Evolutionary conservation across 2,888 invertebrate species (phyloP).

Genomic region (Nebria salina): DNA sequence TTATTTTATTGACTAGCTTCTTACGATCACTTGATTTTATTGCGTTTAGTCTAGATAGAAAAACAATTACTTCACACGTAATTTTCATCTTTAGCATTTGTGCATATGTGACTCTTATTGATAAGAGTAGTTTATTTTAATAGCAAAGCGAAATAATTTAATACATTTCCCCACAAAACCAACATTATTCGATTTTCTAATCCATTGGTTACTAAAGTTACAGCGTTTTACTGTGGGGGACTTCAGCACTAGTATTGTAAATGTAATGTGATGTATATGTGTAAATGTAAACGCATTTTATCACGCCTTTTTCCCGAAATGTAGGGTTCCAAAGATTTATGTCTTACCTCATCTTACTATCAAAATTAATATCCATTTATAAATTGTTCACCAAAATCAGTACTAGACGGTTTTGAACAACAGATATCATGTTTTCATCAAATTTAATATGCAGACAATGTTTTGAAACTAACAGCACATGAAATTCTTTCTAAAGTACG

Average conservation of each 20-base stretch:
- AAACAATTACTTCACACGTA: too few species aligned
- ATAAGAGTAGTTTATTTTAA: too few species aligned
- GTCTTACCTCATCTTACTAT: too few species aligned
- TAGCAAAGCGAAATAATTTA: too few species aligned
- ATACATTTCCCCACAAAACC: too few species aligned
- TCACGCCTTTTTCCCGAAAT: slow-evolving; percentile 24
- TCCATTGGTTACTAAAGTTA: too few species aligned
- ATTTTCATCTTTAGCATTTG: too few species aligned
- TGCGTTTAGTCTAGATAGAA: not conserved
- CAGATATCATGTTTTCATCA: not conserved
- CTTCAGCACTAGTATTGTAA: not conserved
- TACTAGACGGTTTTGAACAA: not conserved
- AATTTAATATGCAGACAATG: slow-evolving; percentile 17
- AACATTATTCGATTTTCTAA: too few species aligned
- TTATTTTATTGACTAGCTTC: not conserved
- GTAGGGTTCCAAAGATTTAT: not conserved
- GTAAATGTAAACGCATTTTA: slow-evolving; percentile 7
- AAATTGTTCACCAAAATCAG: too few species aligned
- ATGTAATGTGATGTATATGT: slow-evolving; percentile 34
- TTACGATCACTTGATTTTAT: not conserved
- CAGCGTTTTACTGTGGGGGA: too few species aligned
- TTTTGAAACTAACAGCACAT: slow-evolving; percentile 9
- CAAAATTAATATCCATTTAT: too few species aligned
- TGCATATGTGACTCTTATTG: too few species aligned
- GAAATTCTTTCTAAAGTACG: not conserved